Evolutionary conservation across 2,113 vertebrate genomes (phyloP).

Genomic region (Myiozetetes cayanensis): DNA sequence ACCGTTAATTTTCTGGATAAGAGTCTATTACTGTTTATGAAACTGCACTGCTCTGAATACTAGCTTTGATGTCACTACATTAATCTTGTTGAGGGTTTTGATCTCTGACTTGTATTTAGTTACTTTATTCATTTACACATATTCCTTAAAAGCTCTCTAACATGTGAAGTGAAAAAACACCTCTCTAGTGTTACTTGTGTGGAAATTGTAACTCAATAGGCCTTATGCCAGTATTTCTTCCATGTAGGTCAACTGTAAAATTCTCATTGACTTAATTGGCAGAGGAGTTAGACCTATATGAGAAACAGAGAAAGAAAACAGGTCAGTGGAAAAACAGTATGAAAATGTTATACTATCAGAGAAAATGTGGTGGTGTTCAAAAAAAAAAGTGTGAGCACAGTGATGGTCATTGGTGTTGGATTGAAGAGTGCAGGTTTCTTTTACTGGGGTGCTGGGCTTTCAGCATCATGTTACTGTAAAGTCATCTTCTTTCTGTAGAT

Average conservation of each 20-base stretch:
- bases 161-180: background rate
- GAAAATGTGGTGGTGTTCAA: background rate
- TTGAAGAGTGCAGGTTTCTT: background rate
- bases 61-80: background rate
- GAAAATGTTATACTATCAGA: background rate
- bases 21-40: background rate
- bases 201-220: background rate
- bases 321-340: background rate
- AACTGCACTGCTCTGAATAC: background rate
- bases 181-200: background rate
- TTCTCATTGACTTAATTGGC: background rate
- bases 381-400: background rate
- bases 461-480: background rate
- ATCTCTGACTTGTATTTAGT: background rate
- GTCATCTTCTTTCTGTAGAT: background rate
- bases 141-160: background rate
- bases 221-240: background rate
- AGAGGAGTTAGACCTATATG: background rate
- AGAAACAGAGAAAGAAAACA: background rate
- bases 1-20: background rate
- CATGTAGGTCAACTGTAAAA: background rate
- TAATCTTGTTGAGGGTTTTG: background rate
- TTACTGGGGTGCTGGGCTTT: background rate
- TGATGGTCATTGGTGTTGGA: background rate
- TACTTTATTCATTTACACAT: background rate